Conservation (phyloP, 2,797 vertebrate genomes). For the Coccyzus lansbergi region DNA sequence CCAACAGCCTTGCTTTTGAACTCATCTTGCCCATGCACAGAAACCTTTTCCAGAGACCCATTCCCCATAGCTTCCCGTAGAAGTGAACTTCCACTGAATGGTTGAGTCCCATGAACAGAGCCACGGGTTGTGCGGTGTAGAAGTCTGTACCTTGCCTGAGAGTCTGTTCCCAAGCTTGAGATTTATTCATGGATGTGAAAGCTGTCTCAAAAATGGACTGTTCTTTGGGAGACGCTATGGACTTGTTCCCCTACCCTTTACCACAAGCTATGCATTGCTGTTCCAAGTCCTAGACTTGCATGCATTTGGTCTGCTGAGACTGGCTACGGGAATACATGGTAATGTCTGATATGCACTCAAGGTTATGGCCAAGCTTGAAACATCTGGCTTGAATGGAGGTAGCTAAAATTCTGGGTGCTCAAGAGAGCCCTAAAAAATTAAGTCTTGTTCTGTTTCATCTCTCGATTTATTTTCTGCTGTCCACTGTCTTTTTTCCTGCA, state of each 20-base stretch:
- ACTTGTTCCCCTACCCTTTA: not conserved
- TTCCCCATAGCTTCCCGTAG: not conserved
- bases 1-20: constrained; percentile 44
- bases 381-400: not conserved
- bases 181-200: not conserved
- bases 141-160: not conserved
- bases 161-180: not conserved
- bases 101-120: not conserved
- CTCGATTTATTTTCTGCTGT: not conserved
- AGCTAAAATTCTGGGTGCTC: not conserved
- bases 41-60: not conserved
- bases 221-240: not conserved
- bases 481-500: not conserved
- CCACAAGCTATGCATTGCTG: not conserved
- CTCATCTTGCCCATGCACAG: constrained; percentile 29
- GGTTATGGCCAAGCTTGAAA: constrained; percentile 3
- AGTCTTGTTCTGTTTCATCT: not conserved
- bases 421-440: not conserved
- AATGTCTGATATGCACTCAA: not conserved
- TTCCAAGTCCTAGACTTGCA: constrained; percentile 19
- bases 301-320: not conserved
- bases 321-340: not conserved
- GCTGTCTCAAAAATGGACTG: not conserved
- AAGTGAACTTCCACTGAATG: not conserved
- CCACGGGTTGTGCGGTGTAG: not conserved